These are phyloP conservation scores for Hermodice carunculata DNA, from an alignment of 2,888 invertebrate species.

Conservation along the genomic window DNA sequence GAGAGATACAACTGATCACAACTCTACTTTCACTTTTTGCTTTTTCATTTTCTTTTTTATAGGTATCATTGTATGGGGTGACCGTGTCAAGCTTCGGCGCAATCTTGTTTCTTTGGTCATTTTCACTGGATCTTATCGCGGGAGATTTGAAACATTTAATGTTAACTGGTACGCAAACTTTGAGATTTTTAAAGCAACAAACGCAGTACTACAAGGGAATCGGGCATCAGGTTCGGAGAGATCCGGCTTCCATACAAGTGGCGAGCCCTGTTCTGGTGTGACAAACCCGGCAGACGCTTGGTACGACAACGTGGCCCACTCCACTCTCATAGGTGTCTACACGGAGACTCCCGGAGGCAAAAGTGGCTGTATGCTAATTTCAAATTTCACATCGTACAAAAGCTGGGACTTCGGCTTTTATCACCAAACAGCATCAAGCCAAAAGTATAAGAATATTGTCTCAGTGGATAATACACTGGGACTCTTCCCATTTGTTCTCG, in stretches of 20 bases:
- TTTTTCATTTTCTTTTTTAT: too few species aligned
- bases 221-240: constrained; percentile 55
- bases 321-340: constrained; percentile 3
- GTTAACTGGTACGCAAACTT: too few species aligned
- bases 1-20: too few species aligned
- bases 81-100: too few species aligned
- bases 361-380: too few species aligned
- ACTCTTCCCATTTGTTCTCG: constrained; percentile 49
- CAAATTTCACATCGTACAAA: constrained; percentile 53
- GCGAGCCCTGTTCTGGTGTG: constrained; percentile 21
- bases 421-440: constrained; percentile 25
- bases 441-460: constrained; percentile 40
- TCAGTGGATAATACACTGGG: constrained; percentile 56
- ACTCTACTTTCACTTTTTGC: too few species aligned
- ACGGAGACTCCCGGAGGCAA: too few species aligned
- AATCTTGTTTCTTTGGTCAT: too few species aligned
- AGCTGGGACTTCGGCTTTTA: constrained; percentile 58
- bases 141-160: too few species aligned
- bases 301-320: constrained; percentile 12
- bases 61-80: too few species aligned
- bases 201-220: constrained; percentile 49
- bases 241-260: constrained; percentile 31
- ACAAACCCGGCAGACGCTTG: neutral
- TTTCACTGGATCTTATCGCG: too few species aligned
- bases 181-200: too few species aligned